Base-by-base conservation (phyloP, 2,888 invertebrate genomes). In the Torymus auratus region DNA sequence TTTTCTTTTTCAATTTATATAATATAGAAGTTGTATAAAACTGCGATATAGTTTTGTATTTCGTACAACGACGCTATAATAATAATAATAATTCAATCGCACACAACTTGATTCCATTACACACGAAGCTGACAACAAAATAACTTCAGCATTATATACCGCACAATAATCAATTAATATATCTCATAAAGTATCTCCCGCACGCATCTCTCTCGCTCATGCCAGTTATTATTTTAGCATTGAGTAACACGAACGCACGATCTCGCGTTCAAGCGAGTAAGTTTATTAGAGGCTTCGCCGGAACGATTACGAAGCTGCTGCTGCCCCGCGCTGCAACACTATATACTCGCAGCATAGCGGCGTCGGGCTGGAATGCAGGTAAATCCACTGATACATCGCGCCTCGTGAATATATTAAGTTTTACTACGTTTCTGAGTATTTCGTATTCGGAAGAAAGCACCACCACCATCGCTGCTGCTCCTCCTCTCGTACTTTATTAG, bases 381-480 rank as follows among this genome's bases (percentile, higher is more conserved):
- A 79, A 67, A 74, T 60, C 56, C 41, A 55, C 62, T 13, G 62
- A 56, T 56, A 20, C 70, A 70, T 71, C 68, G 68, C 28, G 75
- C 68, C 67, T 50, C 60, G 60, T 60, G 75, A 65, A 74, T 74
- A 67, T 41, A 74, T 74, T 64, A 64, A 73, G 11, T 62, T 73
- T 73, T 73, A 73, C 62, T 20, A 52, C 64, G 17, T 20, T 73
- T 68, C 55, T 50, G 23, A 68, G 55, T 62, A 61, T 60, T 62
- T 62, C 55, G 10, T n/a, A 11, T 1, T 50, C 17, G 14, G 13
- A 52, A 41, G 41, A 50, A 72, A 41, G 41, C 28, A 7, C 28
- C 28, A 7, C 20, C 20, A 20, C 20, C 20, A 20, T 20, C 2
- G 20, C 20, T 20, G 20, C 20, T 28, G 28, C 28, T 28, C 7